Evolutionary conservation across 2,888 invertebrate species (phyloP).

Genomic region (Stenodera caucasica): DNA sequence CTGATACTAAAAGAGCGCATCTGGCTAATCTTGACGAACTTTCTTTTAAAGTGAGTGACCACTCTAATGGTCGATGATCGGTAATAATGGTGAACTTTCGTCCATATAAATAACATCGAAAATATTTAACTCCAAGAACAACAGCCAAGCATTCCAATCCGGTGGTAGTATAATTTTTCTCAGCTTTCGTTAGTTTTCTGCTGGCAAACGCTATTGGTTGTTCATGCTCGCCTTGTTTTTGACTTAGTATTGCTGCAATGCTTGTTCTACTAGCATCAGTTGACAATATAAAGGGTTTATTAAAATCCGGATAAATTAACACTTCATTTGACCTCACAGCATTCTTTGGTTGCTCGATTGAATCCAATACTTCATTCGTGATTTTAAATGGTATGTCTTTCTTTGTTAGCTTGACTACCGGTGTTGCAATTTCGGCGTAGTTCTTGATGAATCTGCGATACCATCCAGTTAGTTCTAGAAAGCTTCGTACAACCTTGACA

Average conservation of each 20-base stretch:
- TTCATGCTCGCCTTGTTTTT: not conserved
- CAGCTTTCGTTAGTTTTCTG: not conserved
- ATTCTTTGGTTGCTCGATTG: not conserved
- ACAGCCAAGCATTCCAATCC: not conserved
- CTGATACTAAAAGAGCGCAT: too few species aligned
- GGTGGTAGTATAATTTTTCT: not conserved
- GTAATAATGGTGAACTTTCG: not conserved
- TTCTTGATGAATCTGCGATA: slow-evolving; percentile 11
- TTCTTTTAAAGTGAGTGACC: too few species aligned
- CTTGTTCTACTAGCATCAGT: not conserved
- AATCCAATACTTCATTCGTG: not conserved
- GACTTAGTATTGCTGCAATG: not conserved
- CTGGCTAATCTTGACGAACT: too few species aligned
- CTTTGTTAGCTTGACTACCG: not conserved
- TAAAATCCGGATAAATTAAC: not conserved
- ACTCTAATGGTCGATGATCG: not conserved
- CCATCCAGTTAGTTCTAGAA: not conserved
- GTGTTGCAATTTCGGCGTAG: not conserved
- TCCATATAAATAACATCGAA: not conserved
- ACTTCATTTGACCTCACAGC: not conserved
- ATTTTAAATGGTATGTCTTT: not conserved
- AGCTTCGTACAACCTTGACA: not conserved
- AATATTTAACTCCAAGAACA: not conserved
- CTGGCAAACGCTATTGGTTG: not conserved
- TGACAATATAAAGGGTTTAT: not conserved